Conservation (phyloP, 2,888 invertebrate species). For the Drosophila greeni region DNA sequence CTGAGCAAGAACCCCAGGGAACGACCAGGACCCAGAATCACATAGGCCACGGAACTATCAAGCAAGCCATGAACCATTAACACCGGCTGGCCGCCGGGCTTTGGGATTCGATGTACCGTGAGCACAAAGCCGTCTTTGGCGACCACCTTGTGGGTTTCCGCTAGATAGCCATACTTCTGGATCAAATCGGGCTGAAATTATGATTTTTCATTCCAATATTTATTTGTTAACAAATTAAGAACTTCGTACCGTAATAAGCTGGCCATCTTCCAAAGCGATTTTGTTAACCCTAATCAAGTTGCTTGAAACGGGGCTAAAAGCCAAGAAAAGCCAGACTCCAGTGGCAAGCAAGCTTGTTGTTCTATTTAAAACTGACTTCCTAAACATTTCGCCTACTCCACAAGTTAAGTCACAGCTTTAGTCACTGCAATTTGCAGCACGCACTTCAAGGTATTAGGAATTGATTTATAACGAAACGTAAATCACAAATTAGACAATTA, state of each 20-base stretch:
- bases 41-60: slow-evolving; percentile 85
- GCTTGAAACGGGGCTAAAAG: not conserved
- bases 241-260: slow-evolving; percentile 38
- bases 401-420: not conserved
- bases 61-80: slow-evolving; percentile 85
- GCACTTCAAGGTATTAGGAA: slow-evolving; percentile 3
- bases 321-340: slow-evolving; percentile 15
- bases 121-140: slow-evolving; percentile 89
- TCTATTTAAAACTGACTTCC: not conserved
- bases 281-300: slow-evolving; percentile 9
- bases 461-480: not conserved
- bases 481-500: slow-evolving; percentile 25
- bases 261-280: slow-evolving; percentile 39
- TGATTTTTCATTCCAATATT: no score
- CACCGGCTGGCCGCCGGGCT: slow-evolving; percentile 79
- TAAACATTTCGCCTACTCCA: not conserved
- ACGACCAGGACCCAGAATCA: slow-evolving; percentile 84
- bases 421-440: slow-evolving; percentile 14
- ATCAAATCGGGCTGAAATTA: slow-evolving; percentile 56
- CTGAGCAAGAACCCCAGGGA: slow-evolving; percentile 82
- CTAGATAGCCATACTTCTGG: slow-evolving; percentile 82
- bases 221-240: not conserved
- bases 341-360: not conserved
- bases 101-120: slow-evolving; percentile 84
- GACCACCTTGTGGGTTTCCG: slow-evolving; percentile 82